Evolutionary conservation across 2,888 invertebrate species (phyloP).

Genomic region (Neoscelio sp.): DNA sequence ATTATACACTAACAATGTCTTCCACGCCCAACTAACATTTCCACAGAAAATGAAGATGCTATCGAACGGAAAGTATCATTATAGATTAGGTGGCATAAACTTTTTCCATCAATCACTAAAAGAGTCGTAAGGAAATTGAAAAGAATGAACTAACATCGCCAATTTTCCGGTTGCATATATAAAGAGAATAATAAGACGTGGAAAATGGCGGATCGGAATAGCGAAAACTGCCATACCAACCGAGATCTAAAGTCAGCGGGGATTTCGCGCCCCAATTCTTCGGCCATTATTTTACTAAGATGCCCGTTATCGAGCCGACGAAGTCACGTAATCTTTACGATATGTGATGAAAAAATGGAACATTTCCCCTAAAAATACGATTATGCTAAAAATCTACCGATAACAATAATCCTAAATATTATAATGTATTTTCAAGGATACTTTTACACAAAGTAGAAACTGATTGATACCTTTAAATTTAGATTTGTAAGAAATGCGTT

Average conservation of each 20-base stretch:
- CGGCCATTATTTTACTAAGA: conserved; percentile 60
- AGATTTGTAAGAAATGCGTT: too few species aligned
- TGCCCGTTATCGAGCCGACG: conserved; percentile 37
- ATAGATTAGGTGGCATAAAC: conserved; percentile 34
- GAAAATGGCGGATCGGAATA: conserved; percentile 41
- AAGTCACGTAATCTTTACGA: conserved; percentile 33
- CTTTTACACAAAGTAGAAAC: too few species aligned
- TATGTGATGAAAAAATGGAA: conserved; percentile 14
- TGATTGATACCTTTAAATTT: too few species aligned
- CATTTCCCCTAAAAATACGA: not conserved
- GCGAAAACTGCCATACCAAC: conserved; percentile 31
- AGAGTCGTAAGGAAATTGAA: conserved; percentile 45
- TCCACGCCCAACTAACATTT: conserved; percentile 12
- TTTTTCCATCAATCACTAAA: conserved; percentile 45
- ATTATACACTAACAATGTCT: conserved; percentile 18
- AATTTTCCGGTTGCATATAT: conserved; percentile 53
- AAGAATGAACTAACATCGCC: conserved; percentile 60
- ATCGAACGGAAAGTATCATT: conserved; percentile 32
- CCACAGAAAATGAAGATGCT: conserved; percentile 26
- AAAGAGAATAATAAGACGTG: conserved; percentile 58
- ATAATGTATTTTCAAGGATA: not conserved
- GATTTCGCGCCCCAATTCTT: conserved; percentile 70
- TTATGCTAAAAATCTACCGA: not conserved
- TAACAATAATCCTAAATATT: conserved; percentile 27
- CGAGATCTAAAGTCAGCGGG: conserved; percentile 46